Base-by-base conservation (phyloP, 2,888 invertebrate species). In the Eucera pruinosa region DNA sequence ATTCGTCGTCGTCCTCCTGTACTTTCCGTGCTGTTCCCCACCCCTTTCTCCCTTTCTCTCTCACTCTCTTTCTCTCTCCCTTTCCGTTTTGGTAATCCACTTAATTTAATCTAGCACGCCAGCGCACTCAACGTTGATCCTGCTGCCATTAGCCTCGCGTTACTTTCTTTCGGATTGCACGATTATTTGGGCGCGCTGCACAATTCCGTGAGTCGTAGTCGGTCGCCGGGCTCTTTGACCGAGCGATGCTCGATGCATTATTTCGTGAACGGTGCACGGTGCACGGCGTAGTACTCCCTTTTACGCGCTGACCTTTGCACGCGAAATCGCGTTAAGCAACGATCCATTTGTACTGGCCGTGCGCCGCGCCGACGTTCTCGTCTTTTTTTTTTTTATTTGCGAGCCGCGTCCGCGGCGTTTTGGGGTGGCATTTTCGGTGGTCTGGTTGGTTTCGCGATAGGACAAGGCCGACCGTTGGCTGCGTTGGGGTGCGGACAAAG, bases 1-100 rank as follows among this genome's bases (percentile, higher is more conserved):
- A n/a, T n/a, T n/a, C 36, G 11, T 11, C 9, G 36, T 3, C 5
- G 68, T 66, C 71, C 70, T 62, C 64, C 74, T 62, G 67, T 60
- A 74, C 11, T 9, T 11, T 11, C 11, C 48, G 33, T 5, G 7
- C 33, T 7, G 33, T 7, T 33, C 33, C 33, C 33, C 4, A 5
- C 33, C 33, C 7, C 33, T 7, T 7, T 33, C 33, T 7, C 7
- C 33, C 78, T 78, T 75, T 64, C 30, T n/a, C n/a, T n/a, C n/a
- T n/a, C n/a, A n/a, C n/a, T n/a, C n/a, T n/a, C n/a, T n/a, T 52
- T 13, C 48, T 18, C 18, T 48, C 74, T 69, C 71, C 78, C 78
- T 68, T 64, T 75, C 55, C 65, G 69, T 75, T 69, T 69, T 57
- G 27, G 52, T 80, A 80, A 80, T 80, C 78, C 79, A 78, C 72